Evolutionary conservation across 2,797 vertebrate species (phyloP).

Genomic region (Tapirus indicus): DNA sequence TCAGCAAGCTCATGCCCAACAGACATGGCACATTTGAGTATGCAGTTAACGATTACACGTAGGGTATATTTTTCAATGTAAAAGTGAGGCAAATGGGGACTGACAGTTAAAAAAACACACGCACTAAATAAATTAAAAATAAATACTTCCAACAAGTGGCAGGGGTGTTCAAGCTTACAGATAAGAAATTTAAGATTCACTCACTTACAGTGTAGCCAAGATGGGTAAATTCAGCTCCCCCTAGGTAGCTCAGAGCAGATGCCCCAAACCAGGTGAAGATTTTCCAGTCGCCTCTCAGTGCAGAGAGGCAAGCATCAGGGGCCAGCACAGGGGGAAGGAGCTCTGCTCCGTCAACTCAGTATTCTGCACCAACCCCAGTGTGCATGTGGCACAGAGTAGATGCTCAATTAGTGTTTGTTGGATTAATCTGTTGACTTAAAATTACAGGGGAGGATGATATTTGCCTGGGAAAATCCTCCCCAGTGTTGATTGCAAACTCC

Average conservation of each 20-base stretch:
- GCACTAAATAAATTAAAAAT: not conserved
- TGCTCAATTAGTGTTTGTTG: not conserved
- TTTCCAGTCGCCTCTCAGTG: rapidly evolving
- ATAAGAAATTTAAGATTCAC: not conserved
- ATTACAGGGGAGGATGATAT: not conserved
- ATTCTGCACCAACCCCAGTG: not conserved
- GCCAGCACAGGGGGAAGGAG: too few species aligned
- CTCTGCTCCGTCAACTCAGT: not conserved
- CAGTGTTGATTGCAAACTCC: not conserved
- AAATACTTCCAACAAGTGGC: not conserved
- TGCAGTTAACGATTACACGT: slow-evolving; percentile 9
- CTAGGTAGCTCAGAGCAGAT: not conserved
- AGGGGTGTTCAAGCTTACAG: not conserved
- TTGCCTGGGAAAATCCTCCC: not conserved
- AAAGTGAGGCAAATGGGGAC: not conserved
- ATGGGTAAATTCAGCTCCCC: not conserved
- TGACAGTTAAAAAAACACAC: not conserved
- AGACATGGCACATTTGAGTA: not conserved
- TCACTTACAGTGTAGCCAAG: not conserved
- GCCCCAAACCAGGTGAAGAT: not conserved
- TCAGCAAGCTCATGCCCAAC: not conserved
- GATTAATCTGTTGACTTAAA: not conserved
- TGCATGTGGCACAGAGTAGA: not conserved
- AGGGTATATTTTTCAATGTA: not conserved
- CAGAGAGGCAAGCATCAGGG: rapidly evolving